Evolutionary conservation across 2,797 vertebrate species (phyloP).

Genomic region (Poeciliopsis presidionis): DNA sequence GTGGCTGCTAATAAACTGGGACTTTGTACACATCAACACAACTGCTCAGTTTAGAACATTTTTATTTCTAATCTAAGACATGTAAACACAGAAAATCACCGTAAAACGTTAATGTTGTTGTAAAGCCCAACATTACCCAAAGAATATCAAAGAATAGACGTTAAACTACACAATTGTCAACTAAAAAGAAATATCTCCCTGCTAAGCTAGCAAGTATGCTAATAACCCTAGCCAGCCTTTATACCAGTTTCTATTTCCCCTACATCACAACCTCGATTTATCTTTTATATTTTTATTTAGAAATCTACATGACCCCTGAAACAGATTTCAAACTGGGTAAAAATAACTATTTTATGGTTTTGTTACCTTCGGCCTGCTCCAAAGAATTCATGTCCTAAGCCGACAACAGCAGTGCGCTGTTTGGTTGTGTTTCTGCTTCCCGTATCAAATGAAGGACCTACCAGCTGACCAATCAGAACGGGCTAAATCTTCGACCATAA

Average conservation of each 20-base stretch:
- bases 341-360: background rate
- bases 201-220: conserved; percentile 55
- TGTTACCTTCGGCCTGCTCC: conserved; percentile 96
- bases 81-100: background rate
- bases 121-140: too few species aligned
- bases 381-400: conserved; percentile 89
- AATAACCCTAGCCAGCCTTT: conserved; percentile 6
- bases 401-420: conserved; percentile 17
- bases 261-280: background rate
- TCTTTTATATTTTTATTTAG: rapidly evolving
- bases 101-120: background rate
- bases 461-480: conserved; percentile 42
- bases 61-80: background rate
- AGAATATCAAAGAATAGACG: background rate
- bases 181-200: background rate
- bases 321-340: background rate
- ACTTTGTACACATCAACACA: background rate
- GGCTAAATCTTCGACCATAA: background rate
- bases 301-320: background rate
- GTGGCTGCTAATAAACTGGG: background rate
- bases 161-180: background rate
- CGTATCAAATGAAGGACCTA: conserved; percentile 47
- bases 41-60: background rate
- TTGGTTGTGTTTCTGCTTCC: conserved; percentile 31
- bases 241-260: background rate